These are phyloP conservation scores for Lordiphosa clarofinis DNA, from an alignment of 1,140 invertebrate species.

Conservation along the genomic window DNA sequence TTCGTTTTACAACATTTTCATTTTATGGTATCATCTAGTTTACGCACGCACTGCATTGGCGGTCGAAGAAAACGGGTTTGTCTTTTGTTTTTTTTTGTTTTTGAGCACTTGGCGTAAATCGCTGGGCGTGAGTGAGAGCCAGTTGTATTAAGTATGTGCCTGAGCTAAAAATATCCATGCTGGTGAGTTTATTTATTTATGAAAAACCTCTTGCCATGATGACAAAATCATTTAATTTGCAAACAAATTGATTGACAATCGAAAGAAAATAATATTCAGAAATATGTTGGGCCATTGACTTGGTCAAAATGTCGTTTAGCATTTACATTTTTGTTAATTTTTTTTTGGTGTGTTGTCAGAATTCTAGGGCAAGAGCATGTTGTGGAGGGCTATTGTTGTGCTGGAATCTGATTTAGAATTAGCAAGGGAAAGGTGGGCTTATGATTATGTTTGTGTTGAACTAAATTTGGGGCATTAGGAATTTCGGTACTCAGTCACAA, in stretches of 20 bases:
- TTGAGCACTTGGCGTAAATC: neutral
- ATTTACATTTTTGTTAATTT: neutral
- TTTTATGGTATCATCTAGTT: conserved; percentile 50
- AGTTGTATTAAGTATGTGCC: too few species aligned
- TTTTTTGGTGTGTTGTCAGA: too few species aligned
- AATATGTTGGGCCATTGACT: conserved; percentile 12
- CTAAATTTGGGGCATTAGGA: too few species aligned
- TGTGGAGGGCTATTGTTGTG: too few species aligned
- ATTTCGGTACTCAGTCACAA: too few species aligned
- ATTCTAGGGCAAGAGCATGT: too few species aligned
- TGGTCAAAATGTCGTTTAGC: conserved; percentile 4
- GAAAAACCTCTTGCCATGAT: neutral
- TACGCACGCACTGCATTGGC: conserved; percentile 21
- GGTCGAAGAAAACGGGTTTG: conserved; percentile 9
- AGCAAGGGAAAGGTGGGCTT: too few species aligned
- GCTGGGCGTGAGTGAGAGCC: too few species aligned
- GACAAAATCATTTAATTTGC: conserved; percentile 5
- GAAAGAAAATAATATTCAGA: conserved; percentile 4
- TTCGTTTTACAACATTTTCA: conserved; percentile 29
- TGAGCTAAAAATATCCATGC: too few species aligned
- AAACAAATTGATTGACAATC: conserved; percentile 8
- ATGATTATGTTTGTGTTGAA: too few species aligned
- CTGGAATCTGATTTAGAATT: too few species aligned
- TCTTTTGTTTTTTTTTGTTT: conserved; percentile 1
- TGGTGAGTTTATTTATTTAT: neutral